Base-by-base conservation (phyloP, 2,113 vertebrate genomes). In the Hymenochirus boettgeri region DNA sequence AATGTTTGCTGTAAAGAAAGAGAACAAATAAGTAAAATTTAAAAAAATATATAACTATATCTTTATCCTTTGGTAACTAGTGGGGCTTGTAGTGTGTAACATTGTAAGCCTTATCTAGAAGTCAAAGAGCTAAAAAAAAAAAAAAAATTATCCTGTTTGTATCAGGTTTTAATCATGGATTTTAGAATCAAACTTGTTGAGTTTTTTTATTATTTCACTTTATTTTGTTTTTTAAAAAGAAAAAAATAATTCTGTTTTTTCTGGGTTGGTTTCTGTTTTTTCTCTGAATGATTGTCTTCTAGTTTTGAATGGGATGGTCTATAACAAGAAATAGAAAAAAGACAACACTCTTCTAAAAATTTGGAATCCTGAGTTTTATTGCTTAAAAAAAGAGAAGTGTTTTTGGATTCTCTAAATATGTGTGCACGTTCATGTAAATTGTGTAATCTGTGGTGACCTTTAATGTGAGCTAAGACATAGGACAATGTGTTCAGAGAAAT, bases 1-100 rank as follows among this genome's bases (percentile, higher is more conserved):
- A 91, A 91, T 77, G 86, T 94, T 91, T 93, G 88, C 88, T 94
- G 91, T 93, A 88, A 88, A 90, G 83, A 80, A 66, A 80, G 47
- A 81, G 50, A 72, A 71, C 71, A 56, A 76, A 77, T 72, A 75
- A 80, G 81, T n/a, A n/a, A n/a, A n/a, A n/a, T n/a, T n/a, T n/a
- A n/a, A 85, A 80, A 76, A 83, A 80, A 83, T 85, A 80, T 76
- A 77, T 75, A 75, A 71, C 67, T 80, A 70, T 80, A 82, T 82
- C 33, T 67, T 59, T 53, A 67, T 48, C 33, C 55, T 60, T 60
- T 67, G 46, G 47, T 46, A 52, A 53, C 22, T 42, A 12, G 55
- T 39, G 15, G 10, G n/a, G 19, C 27, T 35, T 48, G 19, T 50
- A 55, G 8, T 26, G 37, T 52, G 19, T 27, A 23, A 17, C 23